Conservation (phyloP, 2,113 vertebrate species). For the Columba livia region DNA sequence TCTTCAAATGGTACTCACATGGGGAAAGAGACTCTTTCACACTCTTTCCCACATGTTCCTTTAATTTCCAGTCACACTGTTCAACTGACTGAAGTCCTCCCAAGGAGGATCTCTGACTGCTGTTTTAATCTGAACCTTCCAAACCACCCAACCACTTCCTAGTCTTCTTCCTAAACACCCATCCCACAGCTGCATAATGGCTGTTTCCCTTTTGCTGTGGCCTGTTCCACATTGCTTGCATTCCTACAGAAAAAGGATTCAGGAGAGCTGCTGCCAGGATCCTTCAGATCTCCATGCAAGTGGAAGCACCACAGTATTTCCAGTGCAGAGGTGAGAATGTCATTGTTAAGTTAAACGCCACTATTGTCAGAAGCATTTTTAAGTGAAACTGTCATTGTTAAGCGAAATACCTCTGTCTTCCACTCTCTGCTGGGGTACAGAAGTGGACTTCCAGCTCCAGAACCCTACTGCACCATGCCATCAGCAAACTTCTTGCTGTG, state of each 20-base stretch:
- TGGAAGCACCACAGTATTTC: background rate
- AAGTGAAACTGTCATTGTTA: too few species aligned
- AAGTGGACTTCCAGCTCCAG: background rate
- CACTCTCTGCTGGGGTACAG: background rate
- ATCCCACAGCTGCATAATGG: background rate
- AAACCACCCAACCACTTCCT: background rate
- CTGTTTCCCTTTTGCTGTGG: background rate
- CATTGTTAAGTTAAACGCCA: too few species aligned
- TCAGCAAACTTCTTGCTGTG: background rate
- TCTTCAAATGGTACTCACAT: slow-evolving; percentile 12
- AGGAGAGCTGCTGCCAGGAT: background rate
- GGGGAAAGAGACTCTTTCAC: slow-evolving; percentile 45
- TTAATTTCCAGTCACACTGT: slow-evolving; percentile 1
- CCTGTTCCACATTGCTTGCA: background rate
- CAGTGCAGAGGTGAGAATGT: background rate
- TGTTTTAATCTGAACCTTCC: background rate
- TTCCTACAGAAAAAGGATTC: background rate
- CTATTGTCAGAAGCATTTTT: too few species aligned
- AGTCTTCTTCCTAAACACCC: background rate
- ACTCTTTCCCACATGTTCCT: slow-evolving; percentile 39
- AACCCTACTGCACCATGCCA: background rate
- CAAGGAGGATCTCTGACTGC: slow-evolving; percentile 9
- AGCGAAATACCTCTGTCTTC: background rate
- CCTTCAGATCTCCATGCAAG: background rate
- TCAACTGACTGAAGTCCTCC: slow-evolving; percentile 23